Percentiles rank a stretch among this genome's conserved stretches.
Conservation (phyloP, 2,113 vertebrate species). For the Phalacrocorax pelagicus region DNA sequence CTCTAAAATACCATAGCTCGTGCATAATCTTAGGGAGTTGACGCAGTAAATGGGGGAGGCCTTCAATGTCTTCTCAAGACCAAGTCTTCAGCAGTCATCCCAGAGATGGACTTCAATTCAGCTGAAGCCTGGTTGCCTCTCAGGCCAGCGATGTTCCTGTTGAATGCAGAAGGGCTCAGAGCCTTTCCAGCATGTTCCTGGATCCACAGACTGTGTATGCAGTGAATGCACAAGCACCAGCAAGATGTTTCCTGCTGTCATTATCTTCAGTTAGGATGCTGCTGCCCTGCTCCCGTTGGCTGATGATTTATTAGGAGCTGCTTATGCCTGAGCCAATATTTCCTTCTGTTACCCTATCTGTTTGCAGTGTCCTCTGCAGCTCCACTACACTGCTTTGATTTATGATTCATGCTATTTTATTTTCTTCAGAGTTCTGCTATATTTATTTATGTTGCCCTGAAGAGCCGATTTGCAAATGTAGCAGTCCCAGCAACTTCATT, state of each 20-base stretch:
- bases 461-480: slow-evolving; percentile 11
- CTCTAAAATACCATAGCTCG: not conserved
- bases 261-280: not conserved
- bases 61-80: not conserved
- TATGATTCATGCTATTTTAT: slow-evolving; percentile 50
- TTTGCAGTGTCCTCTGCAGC: slow-evolving; percentile 46
- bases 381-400: slow-evolving; percentile 25
- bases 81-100: not conserved
- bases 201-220: not conserved
- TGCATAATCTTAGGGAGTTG: not conserved
- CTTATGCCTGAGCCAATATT: slow-evolving; percentile 61
- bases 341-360: slow-evolving; percentile 60
- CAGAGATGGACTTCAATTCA: not conserved
- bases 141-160: not conserved
- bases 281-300: not conserved
- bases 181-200: not conserved
- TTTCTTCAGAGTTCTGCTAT: slow-evolving; percentile 13
- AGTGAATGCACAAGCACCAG: not conserved
- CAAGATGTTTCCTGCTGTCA: not conserved
- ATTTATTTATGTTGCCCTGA: slow-evolving; percentile 55
- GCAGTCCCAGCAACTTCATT: not conserved
- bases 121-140: not conserved
- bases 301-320: slow-evolving; percentile 66
- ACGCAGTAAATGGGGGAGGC: not conserved
- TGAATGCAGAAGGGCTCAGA: not conserved